Evolutionary conservation across 2,113 vertebrate genomes (phyloP).

Genomic region (Aegithalos caudatus): DNA sequence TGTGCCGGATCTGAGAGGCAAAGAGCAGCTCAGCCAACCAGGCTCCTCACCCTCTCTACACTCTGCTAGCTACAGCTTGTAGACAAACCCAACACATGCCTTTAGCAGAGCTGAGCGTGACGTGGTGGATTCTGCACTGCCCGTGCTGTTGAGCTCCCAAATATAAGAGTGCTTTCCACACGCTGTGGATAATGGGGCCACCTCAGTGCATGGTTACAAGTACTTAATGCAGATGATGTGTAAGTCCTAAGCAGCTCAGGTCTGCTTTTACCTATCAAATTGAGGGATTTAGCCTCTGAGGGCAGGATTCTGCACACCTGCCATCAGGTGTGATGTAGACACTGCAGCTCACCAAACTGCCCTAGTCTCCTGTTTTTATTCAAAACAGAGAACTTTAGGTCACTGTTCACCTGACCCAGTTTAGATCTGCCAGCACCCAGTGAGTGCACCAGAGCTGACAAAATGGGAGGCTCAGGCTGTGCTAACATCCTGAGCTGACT

Average conservation of each 20-base stretch:
- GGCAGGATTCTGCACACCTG: not conserved
- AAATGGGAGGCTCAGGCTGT: rapidly evolving
- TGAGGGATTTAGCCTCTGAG: not conserved
- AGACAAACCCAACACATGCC: not conserved
- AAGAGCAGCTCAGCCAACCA: not conserved
- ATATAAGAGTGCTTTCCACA: not conserved
- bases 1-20: rapidly evolving
- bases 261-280: not conserved
- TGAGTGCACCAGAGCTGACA: not conserved
- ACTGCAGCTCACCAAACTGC: not conserved
- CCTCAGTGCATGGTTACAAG: not conserved
- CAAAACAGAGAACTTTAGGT: not conserved
- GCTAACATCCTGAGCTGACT: not conserved
- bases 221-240: not conserved
- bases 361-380: not conserved
- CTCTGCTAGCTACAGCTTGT: not conserved
- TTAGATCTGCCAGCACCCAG: not conserved
- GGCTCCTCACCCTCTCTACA: not conserved
- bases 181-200: not conserved
- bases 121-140: not conserved
- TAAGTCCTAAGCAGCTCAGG: not conserved
- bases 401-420: not conserved
- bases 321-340: rapidly evolving
- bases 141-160: not conserved
- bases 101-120: not conserved